Evolutionary conservation across 2,113 vertebrate species (phyloP), one percentile per base, ranked within the genome.

Genomic region (Hypocryptadius cinnamomeus): DNA sequence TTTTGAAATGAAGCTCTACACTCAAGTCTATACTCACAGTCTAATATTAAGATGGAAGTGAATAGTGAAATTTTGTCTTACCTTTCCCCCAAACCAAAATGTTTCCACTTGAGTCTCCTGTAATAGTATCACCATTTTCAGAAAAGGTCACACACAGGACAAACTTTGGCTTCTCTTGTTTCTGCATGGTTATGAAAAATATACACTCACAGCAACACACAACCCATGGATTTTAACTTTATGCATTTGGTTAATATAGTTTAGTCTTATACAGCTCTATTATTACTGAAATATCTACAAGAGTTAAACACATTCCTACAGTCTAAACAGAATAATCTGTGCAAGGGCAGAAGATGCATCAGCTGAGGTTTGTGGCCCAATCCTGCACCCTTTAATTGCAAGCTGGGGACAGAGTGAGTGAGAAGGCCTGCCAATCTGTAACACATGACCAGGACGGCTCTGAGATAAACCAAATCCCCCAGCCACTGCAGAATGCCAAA

Each of bases 161-260:
- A 97, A 99, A 99, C 98, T 99, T 99, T 97, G 99, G 99, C 98
- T 99, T 99, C 97, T 99, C 99, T 97, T 99, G 99, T 98, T 99
- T 99, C 99, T 99, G 98, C 35, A 96, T 40, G 47, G 50, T 95
- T 89, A 94, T 15, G 40, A 96, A 87, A 96, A 93, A 97, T 6
- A 96, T 1, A 94, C 53, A 85, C 47, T 95, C 78, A 96, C 63
- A 94, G 93, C 79, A 87, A 87, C 21, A 82, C 18, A 71, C 5
- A 86, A 47, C 24, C 57, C 47, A 45, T 71, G 72, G n/a, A 59
- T 64, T 83, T 90, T 80, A 92, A 73, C 42, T 56, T 27, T 30
- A 87, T 1, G 3, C 69, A 69, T 68, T 59, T 82, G 15, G 65
- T 51, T 63, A 56, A 92, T 50, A 74, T 31, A 40, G 5, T 54